These are phyloP conservation scores for Denticeps clupeoides DNA, from an alignment of 2,797 vertebrate genomes.

Conservation along the genomic window DNA sequence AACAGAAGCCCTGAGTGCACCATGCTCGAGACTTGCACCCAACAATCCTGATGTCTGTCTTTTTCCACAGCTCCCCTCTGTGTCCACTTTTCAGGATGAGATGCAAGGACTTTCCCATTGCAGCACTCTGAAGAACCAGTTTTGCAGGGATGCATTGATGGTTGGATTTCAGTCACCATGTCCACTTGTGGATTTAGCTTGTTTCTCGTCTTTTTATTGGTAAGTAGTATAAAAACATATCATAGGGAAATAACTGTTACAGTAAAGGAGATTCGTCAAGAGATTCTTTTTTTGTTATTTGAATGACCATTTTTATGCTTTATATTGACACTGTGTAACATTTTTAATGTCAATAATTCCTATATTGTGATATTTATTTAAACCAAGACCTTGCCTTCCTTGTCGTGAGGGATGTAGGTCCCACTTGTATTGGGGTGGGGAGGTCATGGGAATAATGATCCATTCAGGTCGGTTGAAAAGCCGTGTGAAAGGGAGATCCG, in stretches of 20 bases:
- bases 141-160: conserved; percentile 9
- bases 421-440: too few relatives aligned
- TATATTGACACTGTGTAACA: background rate
- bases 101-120: background rate
- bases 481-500: conserved; percentile 18
- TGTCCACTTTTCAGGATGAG: background rate
- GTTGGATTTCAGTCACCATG: conserved; percentile 30
- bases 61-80: background rate
- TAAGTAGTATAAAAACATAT: conserved; percentile 38
- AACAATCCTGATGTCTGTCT: background rate
- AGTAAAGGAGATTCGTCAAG: too few relatives aligned
- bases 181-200: conserved; percentile 22
- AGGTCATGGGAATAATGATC: conserved; percentile 25
- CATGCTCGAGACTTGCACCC: background rate
- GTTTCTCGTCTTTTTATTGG: conserved; percentile 36
- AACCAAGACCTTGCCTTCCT: background rate
- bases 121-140: background rate
- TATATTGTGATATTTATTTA: background rate
- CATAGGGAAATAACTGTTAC: too few relatives aligned
- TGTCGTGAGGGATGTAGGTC: too few relatives aligned
- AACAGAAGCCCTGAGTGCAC: background rate
- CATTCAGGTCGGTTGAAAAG: conserved; percentile 24
- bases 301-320: background rate
- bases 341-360: background rate
- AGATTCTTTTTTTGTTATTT: background rate